Evolutionary conservation across 37 sponge, comb jelly and placozoan species (phyloP).

Genomic region (Amphimedon queenslandica): DNA sequence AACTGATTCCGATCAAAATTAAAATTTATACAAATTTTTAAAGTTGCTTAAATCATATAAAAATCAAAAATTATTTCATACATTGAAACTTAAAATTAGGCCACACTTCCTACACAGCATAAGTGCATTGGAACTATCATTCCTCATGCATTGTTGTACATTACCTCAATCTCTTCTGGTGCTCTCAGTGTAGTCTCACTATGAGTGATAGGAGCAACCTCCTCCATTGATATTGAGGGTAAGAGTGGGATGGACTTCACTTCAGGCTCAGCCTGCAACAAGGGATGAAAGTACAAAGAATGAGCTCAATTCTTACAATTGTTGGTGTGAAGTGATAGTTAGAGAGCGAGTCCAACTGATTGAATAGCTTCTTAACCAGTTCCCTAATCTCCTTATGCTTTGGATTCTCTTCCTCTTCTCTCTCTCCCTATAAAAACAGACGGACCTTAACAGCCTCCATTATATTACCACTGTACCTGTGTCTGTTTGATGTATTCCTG

Average conservation of each 20-base stretch:
- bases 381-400: constrained; percentile 59
- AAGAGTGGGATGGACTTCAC: constrained; percentile 69
- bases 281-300: not conserved
- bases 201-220: constrained; percentile 60
- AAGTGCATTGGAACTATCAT: too few relatives aligned
- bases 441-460: not conserved
- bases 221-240: constrained; percentile 78
- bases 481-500: constrained; percentile 85
- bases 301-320: constrained; percentile 53
- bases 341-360: constrained; percentile 92
- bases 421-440: constrained; percentile 10
- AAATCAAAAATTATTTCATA: too few relatives aligned
- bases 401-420: constrained; percentile 54
- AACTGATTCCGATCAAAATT: too few relatives aligned
- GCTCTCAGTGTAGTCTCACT: constrained; percentile 69
- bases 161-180: too few relatives aligned
- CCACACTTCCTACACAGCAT: too few relatives aligned
- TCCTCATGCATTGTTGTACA: too few relatives aligned
- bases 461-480: constrained; percentile 18
- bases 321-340: constrained; percentile 97
- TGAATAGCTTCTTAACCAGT: constrained; percentile 75
- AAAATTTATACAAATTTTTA: too few relatives aligned
- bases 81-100: too few relatives aligned
- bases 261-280: constrained; percentile 62
- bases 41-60: too few relatives aligned